Conservation (phyloP, 1,140 invertebrate genomes). For the Panulirus ornatus region DNA sequence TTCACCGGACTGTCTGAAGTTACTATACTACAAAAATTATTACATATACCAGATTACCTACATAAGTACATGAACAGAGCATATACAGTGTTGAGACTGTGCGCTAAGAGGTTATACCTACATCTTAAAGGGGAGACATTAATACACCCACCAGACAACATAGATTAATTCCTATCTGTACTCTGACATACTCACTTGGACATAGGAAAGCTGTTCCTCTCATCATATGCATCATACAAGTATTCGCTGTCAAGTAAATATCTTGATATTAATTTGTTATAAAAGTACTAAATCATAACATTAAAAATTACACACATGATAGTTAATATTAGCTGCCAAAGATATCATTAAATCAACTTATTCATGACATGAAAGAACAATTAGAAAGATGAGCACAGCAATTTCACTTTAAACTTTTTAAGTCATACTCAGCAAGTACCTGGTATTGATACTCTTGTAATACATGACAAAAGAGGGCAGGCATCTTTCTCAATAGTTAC, state of each 20-base stretch:
- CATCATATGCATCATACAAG: slow-evolving; percentile 80
- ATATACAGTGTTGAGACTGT: slow-evolving; percentile 48
- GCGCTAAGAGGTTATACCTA: slow-evolving; percentile 54
- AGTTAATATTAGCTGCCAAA: neutral
- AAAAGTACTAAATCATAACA: slow-evolving; percentile 12
- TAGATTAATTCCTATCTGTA: slow-evolving; percentile 55
- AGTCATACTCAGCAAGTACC: no score
- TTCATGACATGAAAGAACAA: neutral
- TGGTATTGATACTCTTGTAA: no score
- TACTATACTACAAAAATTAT: slow-evolving; percentile 34
- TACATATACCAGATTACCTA: slow-evolving; percentile 19
- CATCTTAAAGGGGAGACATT: slow-evolving; percentile 19
- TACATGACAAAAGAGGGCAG: slow-evolving; percentile 27
- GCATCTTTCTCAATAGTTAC: no score
- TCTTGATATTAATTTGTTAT: slow-evolving; percentile 66
- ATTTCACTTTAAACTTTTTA: no score
- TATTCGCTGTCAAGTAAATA: slow-evolving; percentile 69
- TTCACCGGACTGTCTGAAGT: neutral
- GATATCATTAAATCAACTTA: neutral
- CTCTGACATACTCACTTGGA: slow-evolving; percentile 87
- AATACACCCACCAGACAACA: slow-evolving; percentile 64
- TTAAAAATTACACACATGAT: neutral
- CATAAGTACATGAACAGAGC: slow-evolving; percentile 4
- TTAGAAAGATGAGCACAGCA: neutral
- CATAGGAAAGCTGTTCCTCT: slow-evolving; percentile 94